These are phyloP conservation scores for Lepidurus apus DNA, from an alignment of 1,140 invertebrate genomes.

Conservation along the genomic window DNA sequence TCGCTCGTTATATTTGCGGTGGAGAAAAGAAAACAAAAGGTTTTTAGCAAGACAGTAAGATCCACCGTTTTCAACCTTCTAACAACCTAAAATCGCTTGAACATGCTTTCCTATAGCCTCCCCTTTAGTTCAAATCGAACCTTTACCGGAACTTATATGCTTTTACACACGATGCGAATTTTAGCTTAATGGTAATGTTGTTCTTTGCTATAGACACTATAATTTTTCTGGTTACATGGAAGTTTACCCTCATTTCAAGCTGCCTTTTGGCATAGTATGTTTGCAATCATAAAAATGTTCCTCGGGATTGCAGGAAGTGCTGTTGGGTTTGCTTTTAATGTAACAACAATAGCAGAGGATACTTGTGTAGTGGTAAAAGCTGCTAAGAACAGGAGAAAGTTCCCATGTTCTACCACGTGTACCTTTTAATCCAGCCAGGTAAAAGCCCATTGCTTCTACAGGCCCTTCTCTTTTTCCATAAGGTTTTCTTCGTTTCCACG, in stretches of 20 bases:
- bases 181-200: not conserved
- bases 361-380: not conserved
- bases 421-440: not conserved
- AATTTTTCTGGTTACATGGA: too few species aligned
- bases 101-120: too few species aligned
- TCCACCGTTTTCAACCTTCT: not conserved
- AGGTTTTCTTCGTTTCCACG: not conserved
- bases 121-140: not conserved
- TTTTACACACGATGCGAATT: not conserved
- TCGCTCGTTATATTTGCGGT: not conserved
- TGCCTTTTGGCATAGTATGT: not conserved
- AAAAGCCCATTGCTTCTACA: not conserved
- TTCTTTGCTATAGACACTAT: too few species aligned
- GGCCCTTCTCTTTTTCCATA: conserved; percentile 13
- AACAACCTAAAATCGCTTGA: too few species aligned
- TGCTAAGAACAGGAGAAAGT: not conserved
- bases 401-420: conserved; percentile 1
- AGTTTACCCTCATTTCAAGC: too few species aligned
- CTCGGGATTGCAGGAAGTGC: not conserved
- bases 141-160: not conserved
- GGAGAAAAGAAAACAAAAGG: not conserved
- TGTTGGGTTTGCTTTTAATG: not conserved
- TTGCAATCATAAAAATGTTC: not conserved
- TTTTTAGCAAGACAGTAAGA: not conserved
- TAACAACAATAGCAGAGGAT: not conserved